Evolutionary conservation across 1,140 invertebrate species (phyloP).

Genomic region (Monomorium pharaonis): DNA sequence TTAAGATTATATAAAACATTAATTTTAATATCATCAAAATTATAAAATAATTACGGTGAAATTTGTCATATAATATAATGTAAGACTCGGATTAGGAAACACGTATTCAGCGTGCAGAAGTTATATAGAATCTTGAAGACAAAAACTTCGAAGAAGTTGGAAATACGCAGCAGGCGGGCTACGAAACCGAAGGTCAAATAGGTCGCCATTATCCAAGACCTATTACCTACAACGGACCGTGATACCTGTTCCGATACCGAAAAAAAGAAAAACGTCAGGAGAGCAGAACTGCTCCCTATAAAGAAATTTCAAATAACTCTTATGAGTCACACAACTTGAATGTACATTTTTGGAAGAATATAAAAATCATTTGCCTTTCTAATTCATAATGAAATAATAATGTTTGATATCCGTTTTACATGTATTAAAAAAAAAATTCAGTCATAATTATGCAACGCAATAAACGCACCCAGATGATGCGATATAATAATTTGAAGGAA

Average conservation of each 20-base stretch:
- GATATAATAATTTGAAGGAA: conserved; percentile 58
- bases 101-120: not conserved
- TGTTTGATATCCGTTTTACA: not conserved
- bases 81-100: not conserved
- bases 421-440: not conserved
- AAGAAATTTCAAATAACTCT: not conserved
- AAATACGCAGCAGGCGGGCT: conserved; percentile 54
- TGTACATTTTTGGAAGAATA: not conserved
- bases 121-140: not conserved
- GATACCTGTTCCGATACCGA: conserved; percentile 76
- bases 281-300: not conserved
- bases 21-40: not conserved
- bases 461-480: not conserved
- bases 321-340: not conserved
- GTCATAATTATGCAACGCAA: not conserved
- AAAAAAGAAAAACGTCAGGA: conserved; percentile 52
- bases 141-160: conserved; percentile 54
- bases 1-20: not conserved
- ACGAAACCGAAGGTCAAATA: conserved; percentile 74
- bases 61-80: not conserved
- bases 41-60: not conserved
- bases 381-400: not conserved
- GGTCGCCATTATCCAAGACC: conserved; percentile 74
- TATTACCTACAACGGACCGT: conserved; percentile 73
- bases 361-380: not conserved